Evolutionary conservation across 1,140 invertebrate genomes (phyloP).

Genomic region (Megalonaias nervosa): DNA sequence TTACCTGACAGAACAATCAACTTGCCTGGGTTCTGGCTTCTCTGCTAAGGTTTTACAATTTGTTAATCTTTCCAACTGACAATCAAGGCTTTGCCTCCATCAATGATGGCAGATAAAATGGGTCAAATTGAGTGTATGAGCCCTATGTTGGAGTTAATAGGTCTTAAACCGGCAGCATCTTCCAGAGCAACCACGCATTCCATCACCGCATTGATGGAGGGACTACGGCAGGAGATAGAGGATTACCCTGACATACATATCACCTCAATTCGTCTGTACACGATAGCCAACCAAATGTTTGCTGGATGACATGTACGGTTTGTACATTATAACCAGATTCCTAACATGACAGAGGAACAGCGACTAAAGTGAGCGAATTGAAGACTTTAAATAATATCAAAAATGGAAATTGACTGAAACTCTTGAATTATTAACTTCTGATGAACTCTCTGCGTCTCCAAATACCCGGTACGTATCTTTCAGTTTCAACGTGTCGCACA

Average conservation of each 20-base stretch:
- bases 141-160: constrained; percentile 53
- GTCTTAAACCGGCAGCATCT: constrained; percentile 46
- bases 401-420: too few species aligned
- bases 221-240: constrained; percentile 38
- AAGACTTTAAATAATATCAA: too few species aligned
- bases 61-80: constrained; percentile 27
- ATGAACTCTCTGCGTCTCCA: too few species aligned
- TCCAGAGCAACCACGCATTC: constrained; percentile 58
- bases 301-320: constrained; percentile 46
- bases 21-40: too few species aligned
- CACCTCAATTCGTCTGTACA: constrained; percentile 54
- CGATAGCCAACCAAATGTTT: constrained; percentile 59
- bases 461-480: too few species aligned
- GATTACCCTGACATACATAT: constrained; percentile 40
- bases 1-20: too few species aligned
- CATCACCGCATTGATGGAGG: constrained; percentile 40
- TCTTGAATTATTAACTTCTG: too few species aligned
- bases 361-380: too few species aligned
- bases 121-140: constrained; percentile 95
- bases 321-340: not conserved
- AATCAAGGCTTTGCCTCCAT: constrained; percentile 79
- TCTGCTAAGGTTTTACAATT: too few species aligned
- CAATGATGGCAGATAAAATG: constrained; percentile 82
- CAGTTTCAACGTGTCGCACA: too few species aligned
- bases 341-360: not conserved